These are phyloP conservation scores for Galerucella calmariensis DNA, from an alignment of 2,888 invertebrate genomes.

Conservation along the genomic window DNA sequence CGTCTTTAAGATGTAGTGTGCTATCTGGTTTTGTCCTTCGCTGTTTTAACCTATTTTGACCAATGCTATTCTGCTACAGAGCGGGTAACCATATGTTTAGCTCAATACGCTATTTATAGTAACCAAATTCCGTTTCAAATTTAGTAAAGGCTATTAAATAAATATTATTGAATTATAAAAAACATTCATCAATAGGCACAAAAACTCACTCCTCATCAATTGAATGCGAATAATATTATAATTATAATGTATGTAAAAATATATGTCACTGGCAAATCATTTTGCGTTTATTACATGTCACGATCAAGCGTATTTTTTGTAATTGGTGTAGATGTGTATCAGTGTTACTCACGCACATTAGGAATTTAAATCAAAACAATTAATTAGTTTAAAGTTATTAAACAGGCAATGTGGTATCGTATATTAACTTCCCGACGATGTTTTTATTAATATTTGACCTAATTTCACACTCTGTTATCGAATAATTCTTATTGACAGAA, in stretches of 20 bases:
- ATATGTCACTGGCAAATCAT: slow-evolving; percentile 9
- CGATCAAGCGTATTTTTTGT: slow-evolving; percentile 3
- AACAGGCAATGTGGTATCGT: neutral
- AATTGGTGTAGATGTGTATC: neutral
- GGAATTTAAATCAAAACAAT: slow-evolving; percentile 32
- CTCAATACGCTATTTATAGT: too few species aligned
- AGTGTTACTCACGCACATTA: slow-evolving; percentile 20
- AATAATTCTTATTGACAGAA: slow-evolving; percentile 5
- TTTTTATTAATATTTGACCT: slow-evolving; percentile 31
- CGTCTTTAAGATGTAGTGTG: too few species aligned
- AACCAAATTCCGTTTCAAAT: too few species aligned
- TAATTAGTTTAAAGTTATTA: slow-evolving; percentile 21
- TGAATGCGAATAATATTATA: neutral
- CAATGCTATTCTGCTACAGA: too few species aligned
- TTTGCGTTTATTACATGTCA: neutral
- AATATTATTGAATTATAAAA: neutral
- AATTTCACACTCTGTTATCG: slow-evolving; percentile 13
- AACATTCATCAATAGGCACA: neutral
- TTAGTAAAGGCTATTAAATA: too few species aligned
- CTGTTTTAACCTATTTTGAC: too few species aligned
- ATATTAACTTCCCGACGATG: neutral
- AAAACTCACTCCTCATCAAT: neutral
- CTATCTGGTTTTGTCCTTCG: too few species aligned
- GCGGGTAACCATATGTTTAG: too few species aligned
- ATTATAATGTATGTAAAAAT: neutral